phyloP scores from a whole-genome alignment of 2,113 vertebrate species.

The Zosterops hypoxanthus region DNA sequence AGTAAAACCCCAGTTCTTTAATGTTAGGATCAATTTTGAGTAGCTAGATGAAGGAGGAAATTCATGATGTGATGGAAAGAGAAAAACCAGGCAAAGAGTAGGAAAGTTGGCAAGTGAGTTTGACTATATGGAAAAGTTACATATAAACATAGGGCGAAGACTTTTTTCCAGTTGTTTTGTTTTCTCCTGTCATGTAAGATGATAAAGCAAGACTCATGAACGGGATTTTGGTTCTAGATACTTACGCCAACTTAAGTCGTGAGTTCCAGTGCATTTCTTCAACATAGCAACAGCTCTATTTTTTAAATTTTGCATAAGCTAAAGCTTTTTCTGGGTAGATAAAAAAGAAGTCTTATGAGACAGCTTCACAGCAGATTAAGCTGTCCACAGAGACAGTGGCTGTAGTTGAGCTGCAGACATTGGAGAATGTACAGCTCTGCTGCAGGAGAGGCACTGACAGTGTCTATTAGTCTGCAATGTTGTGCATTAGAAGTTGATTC shows the following conservation, averaged over 20 bases:
- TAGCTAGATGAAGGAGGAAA: neutral
- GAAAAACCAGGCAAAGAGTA: neutral
- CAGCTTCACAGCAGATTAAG: neutral
- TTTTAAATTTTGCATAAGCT: constrained; percentile 9
- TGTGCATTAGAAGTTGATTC: neutral
- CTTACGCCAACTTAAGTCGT: neutral
- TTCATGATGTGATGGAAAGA: neutral
- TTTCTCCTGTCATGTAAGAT: neutral
- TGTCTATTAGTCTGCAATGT: rapidly evolving
- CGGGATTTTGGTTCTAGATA: neutral
- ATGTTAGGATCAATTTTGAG: neutral
- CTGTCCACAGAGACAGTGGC: neutral
- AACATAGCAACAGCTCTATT: constrained; percentile 19
- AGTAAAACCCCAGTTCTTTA: neutral
- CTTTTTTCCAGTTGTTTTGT: neutral
- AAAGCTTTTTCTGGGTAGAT: neutral
- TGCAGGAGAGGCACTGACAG: neutral
- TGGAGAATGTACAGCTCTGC: neutral
- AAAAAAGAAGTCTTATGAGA: neutral
- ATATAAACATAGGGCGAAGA: neutral
- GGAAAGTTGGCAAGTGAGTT: neutral
- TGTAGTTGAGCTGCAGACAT: neutral
- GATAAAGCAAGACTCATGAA: neutral
- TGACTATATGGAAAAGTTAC: neutral
- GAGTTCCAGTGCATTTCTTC: neutral